phyloP scores from a whole-genome alignment of 2,888 invertebrate genomes.

The Rhagium mordax region DNA sequence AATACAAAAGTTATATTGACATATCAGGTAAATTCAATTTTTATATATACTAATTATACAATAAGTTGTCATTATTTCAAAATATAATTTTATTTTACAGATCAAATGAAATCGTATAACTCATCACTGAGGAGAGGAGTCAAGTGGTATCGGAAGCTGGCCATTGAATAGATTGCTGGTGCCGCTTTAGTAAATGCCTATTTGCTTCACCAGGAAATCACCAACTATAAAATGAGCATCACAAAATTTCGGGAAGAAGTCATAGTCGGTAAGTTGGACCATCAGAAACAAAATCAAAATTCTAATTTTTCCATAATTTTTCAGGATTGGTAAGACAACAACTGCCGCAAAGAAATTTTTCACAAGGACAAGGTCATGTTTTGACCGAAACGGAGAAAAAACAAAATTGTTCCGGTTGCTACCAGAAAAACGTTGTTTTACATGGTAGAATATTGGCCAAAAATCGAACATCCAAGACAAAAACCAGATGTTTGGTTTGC shows the following conservation, averaged over 20 bases:
- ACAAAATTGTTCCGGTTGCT: background rate
- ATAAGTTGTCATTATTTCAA: too few species aligned
- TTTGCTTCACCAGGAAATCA: slow-evolving; percentile 11
- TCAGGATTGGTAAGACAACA: background rate
- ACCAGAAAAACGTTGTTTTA: background rate
- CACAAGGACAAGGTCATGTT: background rate
- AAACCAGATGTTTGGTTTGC: background rate
- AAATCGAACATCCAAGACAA: background rate
- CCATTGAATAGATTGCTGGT: slow-evolving; percentile 29
- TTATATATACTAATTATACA: too few species aligned
- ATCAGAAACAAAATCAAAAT: background rate
- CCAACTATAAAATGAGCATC: slow-evolving; percentile 3
- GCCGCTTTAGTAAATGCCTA: slow-evolving; percentile 37
- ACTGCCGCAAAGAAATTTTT: background rate
- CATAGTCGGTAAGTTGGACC: too few species aligned
- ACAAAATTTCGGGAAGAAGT: slow-evolving; percentile 22
- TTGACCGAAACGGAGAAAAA: background rate
- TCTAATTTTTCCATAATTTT: background rate
- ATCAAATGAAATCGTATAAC: slow-evolving; percentile 12
- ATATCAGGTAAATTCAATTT: slow-evolving; percentile 29
- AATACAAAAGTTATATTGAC: slow-evolving; percentile 34
- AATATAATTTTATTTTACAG: too few species aligned
- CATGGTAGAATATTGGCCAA: background rate
- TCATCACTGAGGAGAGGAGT: slow-evolving; percentile 24
- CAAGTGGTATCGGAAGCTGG: slow-evolving; percentile 35